phyloP scores from a whole-genome alignment of 2,888 invertebrate genomes.

The Exocentrus adspersus region DNA sequence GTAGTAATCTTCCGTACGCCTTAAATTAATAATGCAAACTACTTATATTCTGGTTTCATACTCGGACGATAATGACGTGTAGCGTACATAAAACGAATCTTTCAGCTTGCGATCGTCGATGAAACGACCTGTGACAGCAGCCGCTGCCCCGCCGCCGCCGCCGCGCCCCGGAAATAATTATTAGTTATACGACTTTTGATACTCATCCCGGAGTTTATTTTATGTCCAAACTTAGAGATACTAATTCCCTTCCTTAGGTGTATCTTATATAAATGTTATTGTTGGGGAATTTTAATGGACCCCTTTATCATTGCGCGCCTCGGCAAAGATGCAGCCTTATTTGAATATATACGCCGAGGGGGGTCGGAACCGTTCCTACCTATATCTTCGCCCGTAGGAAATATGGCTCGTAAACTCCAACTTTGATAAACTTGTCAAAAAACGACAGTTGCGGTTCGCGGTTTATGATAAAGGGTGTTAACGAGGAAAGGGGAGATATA shows the following conservation, averaged over 20 bases:
- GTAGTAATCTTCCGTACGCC: no score
- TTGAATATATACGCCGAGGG: slow-evolving; percentile 28
- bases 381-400: slow-evolving; percentile 27
- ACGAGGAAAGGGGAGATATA: slow-evolving; percentile 9
- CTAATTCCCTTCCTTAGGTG: slow-evolving; percentile 43
- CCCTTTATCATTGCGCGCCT: slow-evolving; percentile 36
- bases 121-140: not conserved
- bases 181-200: slow-evolving; percentile 53
- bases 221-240: slow-evolving; percentile 47
- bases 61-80: no score
- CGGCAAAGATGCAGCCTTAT: slow-evolving; percentile 26
- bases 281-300: slow-evolving; percentile 48
- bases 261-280: slow-evolving; percentile 47
- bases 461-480: slow-evolving; percentile 30
- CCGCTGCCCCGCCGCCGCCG: slow-evolving; percentile 28
- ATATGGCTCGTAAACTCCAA: slow-evolving; percentile 31
- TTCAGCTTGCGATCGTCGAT: no score
- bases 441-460: slow-evolving; percentile 30
- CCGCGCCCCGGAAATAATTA: slow-evolving; percentile 46
- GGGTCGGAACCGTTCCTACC: slow-evolving; percentile 16
- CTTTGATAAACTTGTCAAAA: slow-evolving; percentile 35
- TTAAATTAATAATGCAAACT: no score
- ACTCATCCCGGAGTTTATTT: slow-evolving; percentile 52
- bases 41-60: no score
- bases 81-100: no score